A percentile compares a stretch with the other conserved stretches of the same genome.
These are phyloP conservation scores for Thoracochromis brauschi DNA, from an alignment of 2,113 vertebrate genomes.

Conservation along the genomic window DNA sequence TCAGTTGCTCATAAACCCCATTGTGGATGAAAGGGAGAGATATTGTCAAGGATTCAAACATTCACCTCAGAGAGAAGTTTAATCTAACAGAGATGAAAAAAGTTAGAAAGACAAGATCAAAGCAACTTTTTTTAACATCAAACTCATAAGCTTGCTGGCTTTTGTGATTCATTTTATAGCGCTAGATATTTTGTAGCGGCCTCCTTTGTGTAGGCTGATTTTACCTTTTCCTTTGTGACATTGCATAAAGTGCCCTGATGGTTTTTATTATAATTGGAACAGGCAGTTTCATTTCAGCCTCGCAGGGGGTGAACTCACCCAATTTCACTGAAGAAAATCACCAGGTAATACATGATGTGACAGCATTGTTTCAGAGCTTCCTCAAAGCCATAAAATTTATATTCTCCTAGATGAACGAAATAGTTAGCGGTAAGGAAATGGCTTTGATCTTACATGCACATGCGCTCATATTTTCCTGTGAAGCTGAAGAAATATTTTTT, in stretches of 20 bases:
- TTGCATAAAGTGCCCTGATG: background rate
- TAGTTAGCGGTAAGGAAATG: background rate
- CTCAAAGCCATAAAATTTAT: background rate
- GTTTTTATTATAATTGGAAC: constrained; percentile 32
- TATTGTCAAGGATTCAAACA: background rate
- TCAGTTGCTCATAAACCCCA: background rate
- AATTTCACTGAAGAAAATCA: constrained; percentile 14
- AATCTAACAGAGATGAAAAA: constrained; percentile 25
- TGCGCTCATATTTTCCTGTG: background rate
- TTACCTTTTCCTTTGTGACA: background rate
- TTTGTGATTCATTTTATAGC: background rate
- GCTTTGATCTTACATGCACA: background rate
- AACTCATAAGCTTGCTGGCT: background rate
- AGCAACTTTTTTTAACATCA: background rate
- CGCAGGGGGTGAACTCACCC: background rate
- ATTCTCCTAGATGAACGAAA: background rate
- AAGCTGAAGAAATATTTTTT: background rate
- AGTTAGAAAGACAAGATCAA: constrained; percentile 9
- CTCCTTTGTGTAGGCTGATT: background rate
- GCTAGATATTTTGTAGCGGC: background rate
- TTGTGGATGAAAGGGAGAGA: constrained; percentile 20
- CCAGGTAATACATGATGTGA: background rate
- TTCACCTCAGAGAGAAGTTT: constrained; percentile 6
- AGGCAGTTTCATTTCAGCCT: constrained; percentile 30
- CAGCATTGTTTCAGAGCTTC: constrained; percentile 1